Conservation (phyloP, 2,888 invertebrate species). For the Macropis europaea region DNA sequence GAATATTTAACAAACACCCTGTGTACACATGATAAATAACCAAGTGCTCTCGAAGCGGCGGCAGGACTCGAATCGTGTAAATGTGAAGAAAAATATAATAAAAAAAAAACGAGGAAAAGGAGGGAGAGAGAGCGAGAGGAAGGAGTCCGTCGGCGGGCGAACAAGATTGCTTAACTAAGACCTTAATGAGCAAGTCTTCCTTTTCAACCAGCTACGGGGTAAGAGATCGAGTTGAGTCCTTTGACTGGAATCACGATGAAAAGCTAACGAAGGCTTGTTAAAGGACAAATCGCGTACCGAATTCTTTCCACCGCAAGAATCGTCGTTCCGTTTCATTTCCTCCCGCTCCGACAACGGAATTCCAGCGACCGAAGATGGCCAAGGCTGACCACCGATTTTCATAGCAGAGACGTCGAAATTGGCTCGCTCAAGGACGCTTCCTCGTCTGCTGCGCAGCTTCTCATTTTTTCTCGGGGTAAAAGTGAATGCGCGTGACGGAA, state of each 20-base stretch:
- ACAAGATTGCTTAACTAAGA: slow-evolving; percentile 63
- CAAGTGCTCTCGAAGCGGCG: slow-evolving; percentile 1
- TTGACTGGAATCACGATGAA: slow-evolving; percentile 54
- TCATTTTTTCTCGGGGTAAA: too few relatives aligned
- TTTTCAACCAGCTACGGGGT: slow-evolving; percentile 43
- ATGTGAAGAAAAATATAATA: neutral
- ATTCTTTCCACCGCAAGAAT: slow-evolving; percentile 33
- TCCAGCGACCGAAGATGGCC: neutral
- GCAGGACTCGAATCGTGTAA: slow-evolving; percentile 23
- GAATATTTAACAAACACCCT: too few relatives aligned
- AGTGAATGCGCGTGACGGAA: too few relatives aligned
- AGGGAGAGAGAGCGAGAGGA: neutral
- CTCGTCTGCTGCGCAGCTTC: too few relatives aligned
- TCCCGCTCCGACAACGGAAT: neutral
- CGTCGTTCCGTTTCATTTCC: slow-evolving; percentile 39
- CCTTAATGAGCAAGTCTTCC: slow-evolving; percentile 62
- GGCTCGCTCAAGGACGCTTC: too few relatives aligned
- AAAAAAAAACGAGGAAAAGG: neutral
- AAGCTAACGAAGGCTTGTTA: slow-evolving; percentile 62
- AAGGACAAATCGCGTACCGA: slow-evolving; percentile 47
- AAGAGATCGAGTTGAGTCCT: slow-evolving; percentile 46
- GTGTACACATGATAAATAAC: slow-evolving; percentile 17
- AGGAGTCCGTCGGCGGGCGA: slow-evolving; percentile 31
- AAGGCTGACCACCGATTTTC: too few relatives aligned
- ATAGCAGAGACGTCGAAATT: too few relatives aligned